Base-by-base conservation (phyloP, 1,140 invertebrate genomes). In the Pseudomyrmex gracilis region DNA sequence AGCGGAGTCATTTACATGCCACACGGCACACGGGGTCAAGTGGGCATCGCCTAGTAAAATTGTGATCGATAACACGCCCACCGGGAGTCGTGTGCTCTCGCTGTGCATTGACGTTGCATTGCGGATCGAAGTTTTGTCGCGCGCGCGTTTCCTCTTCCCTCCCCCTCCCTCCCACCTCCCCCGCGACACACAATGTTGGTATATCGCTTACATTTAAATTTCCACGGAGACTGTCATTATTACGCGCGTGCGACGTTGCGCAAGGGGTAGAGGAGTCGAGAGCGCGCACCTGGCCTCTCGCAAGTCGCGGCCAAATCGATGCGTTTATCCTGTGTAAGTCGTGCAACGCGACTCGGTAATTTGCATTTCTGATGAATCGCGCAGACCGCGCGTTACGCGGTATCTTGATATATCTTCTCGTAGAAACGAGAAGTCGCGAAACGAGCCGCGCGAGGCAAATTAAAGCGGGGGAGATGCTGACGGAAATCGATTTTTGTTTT, bases 1-100 rank as follows among this genome's bases (percentile, higher is more conserved):
- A 58, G 66, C 53, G 45, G 13, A 80, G 76, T 80, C 76, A 80
- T 80, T 80, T 80, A 80, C 76, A 80, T 80, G 66, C 76, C 34
- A 78, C 34, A 78, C 34, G 43, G 53, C 51, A 43, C 51, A 43
- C 51, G 43, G 66, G 34, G 66, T 53, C 53, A 70, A 80, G 76
- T 58, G 53, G 53, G n/a, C 12, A 71, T 80, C 66, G 76, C 66
- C 66, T 71, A 71, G 43, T 80, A 55, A 80, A 80, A 80, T 80
- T 80, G 15, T 70, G 76, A 80, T 80, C 76, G 76, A 80, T 80
- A 80, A 9, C 45, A 34, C 22, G 15, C 43, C 49, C 12, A 20
- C 61, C 22, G 49, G 13, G 20, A 8, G 20, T 34, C 34, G 34
- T 34, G 34, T 34, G 34, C 34, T 7, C 34, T 7, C 34, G 15